Evolutionary conservation across 23 tunicate genomes (phyloP), one percentile per base, ranked within the genome.

Genomic region (Ciona savignyi): DNA sequence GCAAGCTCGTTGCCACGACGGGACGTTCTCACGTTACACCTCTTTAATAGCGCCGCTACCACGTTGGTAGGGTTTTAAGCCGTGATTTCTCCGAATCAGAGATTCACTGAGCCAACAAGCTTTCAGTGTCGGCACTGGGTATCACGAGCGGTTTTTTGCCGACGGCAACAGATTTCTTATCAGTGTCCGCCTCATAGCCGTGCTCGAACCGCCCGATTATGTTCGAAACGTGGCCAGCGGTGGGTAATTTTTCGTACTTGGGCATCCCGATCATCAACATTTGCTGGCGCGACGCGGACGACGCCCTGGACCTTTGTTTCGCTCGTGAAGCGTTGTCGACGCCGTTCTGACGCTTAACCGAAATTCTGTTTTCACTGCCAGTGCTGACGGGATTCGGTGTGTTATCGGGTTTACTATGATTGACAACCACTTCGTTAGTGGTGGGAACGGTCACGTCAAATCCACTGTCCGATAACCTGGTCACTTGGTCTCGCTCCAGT

Each of bases 131-230:
- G 15, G 56, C 15, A 42, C 11, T 42, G 15, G 56, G 9, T 6
- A 42, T 9, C 9, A 42, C 15, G 56, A 6, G 56, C 56, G 56
- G 15, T 15, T 42, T 15, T 15, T 15, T 42, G 56, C 15, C 15
- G 56, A 42, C 56, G 15, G 56, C 11, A 15, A 6, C 15, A 6
- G 56, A 6, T 42, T 6, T 6, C 15, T 42, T 42, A 9, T 42
- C 11, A 6, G 15, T 15, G 9, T 9, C 56, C 15, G 56, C 28
- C 30, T 72, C 51, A 68, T 68, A 21, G 22, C 32, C 24, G 22
- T 75, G 76, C 66, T 87, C 94, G 71, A 87, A 87, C 30, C 81
- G 71, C 27, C 94, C 94, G 61, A 87, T 73, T 32, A 87, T 75
- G 24, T 85, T 51, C 2, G 94, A 87, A 22, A 87, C 94, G n/a